Conservation (phyloP, 1,140 invertebrate genomes). For the Drosophila ironensis region DNA sequence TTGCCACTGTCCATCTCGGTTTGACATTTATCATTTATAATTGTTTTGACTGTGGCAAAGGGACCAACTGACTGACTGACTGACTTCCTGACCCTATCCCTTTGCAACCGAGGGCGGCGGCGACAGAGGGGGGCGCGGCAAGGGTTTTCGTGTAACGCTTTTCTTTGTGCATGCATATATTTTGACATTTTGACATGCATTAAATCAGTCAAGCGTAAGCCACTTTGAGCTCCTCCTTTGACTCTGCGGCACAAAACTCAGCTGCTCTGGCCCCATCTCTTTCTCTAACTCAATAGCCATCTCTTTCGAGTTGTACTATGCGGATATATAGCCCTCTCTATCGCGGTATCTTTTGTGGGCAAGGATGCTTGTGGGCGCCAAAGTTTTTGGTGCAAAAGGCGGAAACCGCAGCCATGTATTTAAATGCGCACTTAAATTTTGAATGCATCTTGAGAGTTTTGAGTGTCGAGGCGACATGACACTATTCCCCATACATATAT, state of each 20-base stretch:
- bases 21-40: slow-evolving; percentile 77
- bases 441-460: slow-evolving; percentile 19
- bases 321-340: too few relatives aligned
- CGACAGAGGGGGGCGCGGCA: not conserved
- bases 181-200: slow-evolving; percentile 78
- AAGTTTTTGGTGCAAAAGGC: slow-evolving; percentile 8
- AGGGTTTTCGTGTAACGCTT: slow-evolving; percentile 17
- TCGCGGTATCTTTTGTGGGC: too few relatives aligned
- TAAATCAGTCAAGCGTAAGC: slow-evolving; percentile 72
- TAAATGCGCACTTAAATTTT: slow-evolving; percentile 28
- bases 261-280: not conserved
- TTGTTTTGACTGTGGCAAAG: slow-evolving; percentile 61
- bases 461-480: slow-evolving; percentile 17
- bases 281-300: too few relatives aligned
- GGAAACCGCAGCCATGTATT: slow-evolving; percentile 25
- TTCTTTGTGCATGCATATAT: slow-evolving; percentile 71
- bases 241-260: slow-evolving; percentile 36
- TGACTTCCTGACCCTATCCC: not conserved
- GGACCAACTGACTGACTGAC: not conserved
- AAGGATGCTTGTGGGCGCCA: slow-evolving; percentile 15
- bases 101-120: not conserved
- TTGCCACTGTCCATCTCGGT: slow-evolving; percentile 4
- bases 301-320: too few relatives aligned
- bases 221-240: slow-evolving; percentile 46
- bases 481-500: not conserved